Evolutionary conservation across 2,888 invertebrate genomes (phyloP).

Genomic region (Aspidapion aeneum): DNA sequence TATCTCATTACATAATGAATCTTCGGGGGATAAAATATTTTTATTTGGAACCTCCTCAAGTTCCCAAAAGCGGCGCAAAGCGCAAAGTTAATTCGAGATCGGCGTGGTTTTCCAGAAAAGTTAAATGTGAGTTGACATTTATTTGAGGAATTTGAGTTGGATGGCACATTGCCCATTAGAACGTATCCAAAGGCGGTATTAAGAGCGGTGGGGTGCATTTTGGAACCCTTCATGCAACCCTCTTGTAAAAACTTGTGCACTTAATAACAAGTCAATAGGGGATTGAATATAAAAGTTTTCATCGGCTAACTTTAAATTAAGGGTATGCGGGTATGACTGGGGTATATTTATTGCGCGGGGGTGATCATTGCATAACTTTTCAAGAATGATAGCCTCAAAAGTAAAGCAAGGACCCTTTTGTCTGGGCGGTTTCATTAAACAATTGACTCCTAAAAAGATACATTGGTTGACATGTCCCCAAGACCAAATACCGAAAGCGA

Average conservation of each 20-base stretch:
- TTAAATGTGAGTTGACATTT: background rate
- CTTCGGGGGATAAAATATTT: background rate
- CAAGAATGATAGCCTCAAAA: background rate
- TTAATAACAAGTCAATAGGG: background rate
- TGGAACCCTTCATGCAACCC: background rate
- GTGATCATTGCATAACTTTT: background rate
- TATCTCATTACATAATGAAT: background rate
- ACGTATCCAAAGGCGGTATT: background rate
- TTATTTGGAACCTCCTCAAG: background rate
- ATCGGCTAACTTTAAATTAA: background rate
- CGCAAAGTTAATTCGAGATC: background rate
- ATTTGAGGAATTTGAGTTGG: background rate
- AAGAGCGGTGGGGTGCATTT: background rate
- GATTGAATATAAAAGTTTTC: background rate
- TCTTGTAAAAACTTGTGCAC: background rate
- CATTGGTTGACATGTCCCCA: background rate
- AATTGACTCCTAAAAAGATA: background rate
- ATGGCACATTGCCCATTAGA: background rate
- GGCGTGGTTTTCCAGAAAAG: background rate
- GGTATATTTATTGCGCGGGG: background rate
- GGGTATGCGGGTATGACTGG: background rate
- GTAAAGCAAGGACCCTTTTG: background rate
- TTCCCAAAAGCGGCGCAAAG: background rate
- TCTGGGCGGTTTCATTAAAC: background rate
- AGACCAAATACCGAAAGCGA: background rate